Evolutionary conservation across 2,113 vertebrate species (phyloP).

Genomic region (Lutjanus erythropterus): DNA sequence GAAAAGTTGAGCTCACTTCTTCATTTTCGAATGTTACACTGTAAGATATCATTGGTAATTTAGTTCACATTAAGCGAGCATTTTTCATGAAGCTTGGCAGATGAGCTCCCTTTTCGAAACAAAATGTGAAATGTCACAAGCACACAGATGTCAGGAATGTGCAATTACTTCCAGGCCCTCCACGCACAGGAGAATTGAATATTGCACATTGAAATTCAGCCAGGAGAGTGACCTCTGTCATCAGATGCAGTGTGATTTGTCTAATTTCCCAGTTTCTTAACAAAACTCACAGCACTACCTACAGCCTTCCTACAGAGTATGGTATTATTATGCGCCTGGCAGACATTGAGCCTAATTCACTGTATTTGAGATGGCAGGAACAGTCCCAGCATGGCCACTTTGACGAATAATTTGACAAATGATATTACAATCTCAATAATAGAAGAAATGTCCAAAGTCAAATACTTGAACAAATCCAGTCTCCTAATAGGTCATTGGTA

Average conservation of each 20-base stretch:
- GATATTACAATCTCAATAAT: slow-evolving; percentile 46
- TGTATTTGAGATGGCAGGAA: slow-evolving; percentile 13
- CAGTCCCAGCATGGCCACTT: slow-evolving; percentile 16
- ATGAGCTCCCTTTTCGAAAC: slow-evolving; percentile 29
- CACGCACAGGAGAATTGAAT: slow-evolving; percentile 18
- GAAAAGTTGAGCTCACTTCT: background rate
- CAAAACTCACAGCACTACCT: background rate
- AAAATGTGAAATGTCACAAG: slow-evolving; percentile 63
- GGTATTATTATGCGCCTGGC: background rate
- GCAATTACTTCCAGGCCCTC: slow-evolving; percentile 34
- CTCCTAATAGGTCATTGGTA: slow-evolving; percentile 24
- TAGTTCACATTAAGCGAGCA: slow-evolving; percentile 9
- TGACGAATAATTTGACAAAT: slow-evolving; percentile 47
- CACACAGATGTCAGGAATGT: slow-evolving; percentile 50
- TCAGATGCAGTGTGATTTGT: slow-evolving; percentile 30
- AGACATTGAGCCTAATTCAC: slow-evolving; percentile 4
- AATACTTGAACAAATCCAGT: slow-evolving; percentile 59
- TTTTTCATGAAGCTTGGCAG: slow-evolving; percentile 51
- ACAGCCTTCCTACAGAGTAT: background rate
- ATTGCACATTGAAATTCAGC: slow-evolving; percentile 49
- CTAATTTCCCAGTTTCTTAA: slow-evolving; percentile 37
- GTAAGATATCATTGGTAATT: slow-evolving; percentile 33
- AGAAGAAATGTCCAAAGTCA: slow-evolving; percentile 47
- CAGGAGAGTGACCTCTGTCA: slow-evolving; percentile 10
- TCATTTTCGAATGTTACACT: slow-evolving; percentile 36